Evolutionary conservation across 1,140 invertebrate genomes (phyloP), one percentile per base, ranked within the genome.

Genomic region (Sycophila sp.): DNA sequence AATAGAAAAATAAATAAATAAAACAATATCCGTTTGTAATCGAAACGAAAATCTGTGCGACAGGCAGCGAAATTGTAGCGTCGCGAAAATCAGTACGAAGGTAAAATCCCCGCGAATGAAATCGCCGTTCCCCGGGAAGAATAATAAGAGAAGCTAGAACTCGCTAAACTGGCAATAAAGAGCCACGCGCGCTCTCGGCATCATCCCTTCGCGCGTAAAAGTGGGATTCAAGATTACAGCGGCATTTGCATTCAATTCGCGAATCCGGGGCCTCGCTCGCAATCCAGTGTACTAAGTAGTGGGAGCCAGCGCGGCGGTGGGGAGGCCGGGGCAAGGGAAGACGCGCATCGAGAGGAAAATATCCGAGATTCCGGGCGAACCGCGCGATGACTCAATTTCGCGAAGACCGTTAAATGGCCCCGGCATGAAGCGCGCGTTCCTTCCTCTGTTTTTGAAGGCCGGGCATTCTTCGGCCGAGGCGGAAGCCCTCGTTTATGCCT

Each of bases 371-470:
- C 85, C 85, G 79, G 80, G 83, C 77, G 79, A 85, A 85, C 85
- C 84, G 77, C 84, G 84, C 81, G 82, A 86, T 86, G 84, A 85
- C 84, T 86, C 85, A 86, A 86, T 86, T 86, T 83, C 79, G 81
- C 79, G 76, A 83, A 82, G 83, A 85, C 80, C 83, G 82, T 85
- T 86, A 85, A 86, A 83, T 83, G 81, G 81, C 81, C 71, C 32
- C 24, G 60, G 69, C 59, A 71, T 65, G 69, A 71, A 63, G 13
- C 42, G 17, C 34, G 70, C 71, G 73, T 75, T 77, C 75, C 78
- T 78, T 80, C 79, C 79, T 81, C 81, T 78, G 79, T 81, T 84
- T 84, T 84, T 82, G 80, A 83, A 83, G 75, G 77, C 80, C 80
- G 70, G 81, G 79, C 83, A 85, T 85, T 85, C 84, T 84, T 84